Conservation (phyloP, 2,113 vertebrate species). For the Hippolais icterina region DNA sequence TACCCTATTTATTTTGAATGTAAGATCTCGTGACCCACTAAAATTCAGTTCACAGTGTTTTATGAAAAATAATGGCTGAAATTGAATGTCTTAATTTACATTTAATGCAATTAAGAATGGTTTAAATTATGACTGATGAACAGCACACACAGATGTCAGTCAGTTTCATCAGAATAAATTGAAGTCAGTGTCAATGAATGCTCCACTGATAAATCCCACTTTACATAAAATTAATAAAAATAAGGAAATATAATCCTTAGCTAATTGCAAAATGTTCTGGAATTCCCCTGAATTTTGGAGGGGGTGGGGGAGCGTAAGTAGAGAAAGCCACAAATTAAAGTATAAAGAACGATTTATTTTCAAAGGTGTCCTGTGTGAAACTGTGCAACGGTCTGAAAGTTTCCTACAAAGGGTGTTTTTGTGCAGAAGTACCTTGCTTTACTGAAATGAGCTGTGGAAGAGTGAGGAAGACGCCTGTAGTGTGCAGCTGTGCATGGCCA, state of each 20-base stretch:
- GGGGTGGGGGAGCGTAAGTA: neutral
- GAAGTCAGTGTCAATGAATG: constrained; percentile 84
- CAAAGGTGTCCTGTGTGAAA: neutral
- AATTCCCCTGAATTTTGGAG: constrained; percentile 79
- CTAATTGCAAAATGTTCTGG: constrained; percentile 84
- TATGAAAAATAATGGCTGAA: constrained; percentile 98
- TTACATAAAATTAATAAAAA: constrained; percentile 92
- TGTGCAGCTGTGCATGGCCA: neutral
- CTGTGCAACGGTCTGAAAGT: neutral
- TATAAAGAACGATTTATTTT: constrained; percentile 27
- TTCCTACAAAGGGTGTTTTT: neutral
- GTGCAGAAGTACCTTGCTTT: neutral
- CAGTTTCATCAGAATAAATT: constrained; percentile 89
- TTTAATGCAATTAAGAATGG: constrained; percentile 99
- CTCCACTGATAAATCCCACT: constrained; percentile 85
- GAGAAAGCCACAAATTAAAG: constrained; percentile 20
- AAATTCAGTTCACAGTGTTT: constrained; percentile 96
- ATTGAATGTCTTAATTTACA: constrained; percentile 99
- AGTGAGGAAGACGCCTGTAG: neutral
- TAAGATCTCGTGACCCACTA: constrained; percentile 91
- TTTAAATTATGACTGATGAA: constrained; percentile 98
- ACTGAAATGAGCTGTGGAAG: neutral
- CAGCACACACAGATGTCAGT: constrained; percentile 92
- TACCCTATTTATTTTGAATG: constrained; percentile 82
- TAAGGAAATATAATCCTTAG: constrained; percentile 86